Conservation (phyloP, 2,797 vertebrate species). For the Xenopus petersii region DNA sequence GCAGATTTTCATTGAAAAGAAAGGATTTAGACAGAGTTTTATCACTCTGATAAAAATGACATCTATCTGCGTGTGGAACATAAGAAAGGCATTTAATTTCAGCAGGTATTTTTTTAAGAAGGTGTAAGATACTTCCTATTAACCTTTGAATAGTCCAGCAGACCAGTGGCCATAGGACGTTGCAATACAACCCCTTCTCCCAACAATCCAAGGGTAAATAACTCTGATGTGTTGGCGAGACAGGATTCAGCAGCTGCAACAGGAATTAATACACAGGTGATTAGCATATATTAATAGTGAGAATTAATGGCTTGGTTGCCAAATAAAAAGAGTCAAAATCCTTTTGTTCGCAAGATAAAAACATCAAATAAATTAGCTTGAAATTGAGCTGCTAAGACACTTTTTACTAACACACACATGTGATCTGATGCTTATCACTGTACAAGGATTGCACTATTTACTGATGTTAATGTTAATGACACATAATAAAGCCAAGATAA, state of each 20-base stretch:
- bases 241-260: conserved; percentile 24
- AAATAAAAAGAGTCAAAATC: conserved; percentile 16
- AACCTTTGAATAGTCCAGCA: conserved; percentile 2
- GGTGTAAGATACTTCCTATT: conserved; percentile 23
- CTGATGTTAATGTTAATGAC: too few species aligned
- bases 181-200: background rate
- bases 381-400: too few species aligned
- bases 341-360: conserved; percentile 45
- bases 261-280: conserved; percentile 40
- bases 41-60: conserved; percentile 38
- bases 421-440: too few species aligned
- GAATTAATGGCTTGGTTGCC: conserved; percentile 39
- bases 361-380: conserved; percentile 37
- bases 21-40: conserved; percentile 36
- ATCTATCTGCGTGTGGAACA: conserved; percentile 38
- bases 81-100: conserved; percentile 38
- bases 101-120: conserved; percentile 15
- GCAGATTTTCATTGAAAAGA: conserved; percentile 30
- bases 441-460: too few species aligned
- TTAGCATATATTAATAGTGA: conserved; percentile 30
- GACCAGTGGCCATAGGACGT: background rate
- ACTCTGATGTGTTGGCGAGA: background rate
- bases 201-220: background rate
- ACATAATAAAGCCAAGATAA: too few species aligned
- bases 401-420: too few species aligned